Evolutionary conservation across 2,888 invertebrate species (phyloP), one percentile per base, ranked within the genome.

Genomic region (Tetragonula carbonaria): DNA sequence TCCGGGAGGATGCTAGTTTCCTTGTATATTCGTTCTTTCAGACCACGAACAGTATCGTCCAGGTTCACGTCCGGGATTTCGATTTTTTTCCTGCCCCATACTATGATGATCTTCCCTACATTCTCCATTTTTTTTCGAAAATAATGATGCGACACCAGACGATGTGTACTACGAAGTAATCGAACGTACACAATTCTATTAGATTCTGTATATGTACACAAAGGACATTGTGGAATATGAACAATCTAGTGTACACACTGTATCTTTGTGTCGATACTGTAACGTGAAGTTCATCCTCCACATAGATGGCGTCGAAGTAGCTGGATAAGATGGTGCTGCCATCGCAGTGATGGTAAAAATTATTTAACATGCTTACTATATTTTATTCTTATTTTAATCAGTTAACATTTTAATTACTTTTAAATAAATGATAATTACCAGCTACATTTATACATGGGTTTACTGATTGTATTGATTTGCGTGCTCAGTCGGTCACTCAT

Each of bases 1-100:
- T 98, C 97, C n/a, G 98, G 98, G 80, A 97, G 96, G 45, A 99
- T 99, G 85, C 98, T 97, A 68, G 99, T 99, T 93, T 97, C 96
- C 94, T 97, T 97, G 94, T 97, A 97, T 89, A 99, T 98, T 82
- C 97, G 96, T 92, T 97, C 96, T 95, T 99, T 99, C 87, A 99
- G 95, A 94, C 97, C 96, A 28, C 96, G 96, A 0, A 99, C 97
- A 3, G 97, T 98, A 91, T 98, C 97, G 73, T 96, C 96, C 83
- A 97, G 97, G 21, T 96, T 96, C 85, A 99, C 95, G 93, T 97
- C 96, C 68, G 95, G 95, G 85, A 99, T 96, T 88, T 96, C 96
- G 93, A 96, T 98, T 94, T 99, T 99, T 92, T 98, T 97, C 74
- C 98, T 98, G 94, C 97, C 97, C 98, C 99, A 99, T 96, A 99